Base-by-base conservation (phyloP, 2,888 invertebrate species). In the Habrosyne pyritoides region DNA sequence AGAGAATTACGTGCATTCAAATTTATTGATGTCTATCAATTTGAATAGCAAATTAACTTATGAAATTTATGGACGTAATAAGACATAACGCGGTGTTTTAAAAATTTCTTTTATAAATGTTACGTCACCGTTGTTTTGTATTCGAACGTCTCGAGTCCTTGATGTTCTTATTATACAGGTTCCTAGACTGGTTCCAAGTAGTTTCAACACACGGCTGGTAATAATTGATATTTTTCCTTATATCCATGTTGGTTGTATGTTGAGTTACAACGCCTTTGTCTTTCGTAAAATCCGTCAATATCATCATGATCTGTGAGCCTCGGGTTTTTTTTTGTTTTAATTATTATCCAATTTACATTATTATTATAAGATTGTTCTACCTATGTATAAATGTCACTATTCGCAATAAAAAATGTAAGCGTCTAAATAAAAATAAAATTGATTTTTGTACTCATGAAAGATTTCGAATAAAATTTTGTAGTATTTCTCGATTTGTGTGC, bases 101-200 rank as follows among this genome's bases (percentile, higher is more conserved):
- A 33, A 33, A 8, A 8, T 18, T 8, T 18, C 2, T 42, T 42
- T 42, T 42, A 42, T 18, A 42, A 42, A 36, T 36, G 36, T 42
- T 42, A 18, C 6, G 42, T 6, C 42, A 42, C 18, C 42, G 18
- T 18, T 18, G 42, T 18, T 18, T 42, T 42, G 42, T 42, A 33
- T 47, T 21, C 48, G 18, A 18, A 30, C 30, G 21, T 12, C 21
- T 30, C 18, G 21, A 50, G 47, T 47, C 61, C 59, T 61, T 61
- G 61, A 50, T 57, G 55, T 59, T 63, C 52, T 42, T 14, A 52
- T 30, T 54, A 58, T 36, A 42, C 42, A 42, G 42, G 42, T 42
- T 42, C 42, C 18, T 18, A 42, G 42, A 42, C 42, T 42, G 14
- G 22, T 18, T 28, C 12, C 21, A 28, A 21, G 12, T 14, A n/a